phyloP scores from a whole-genome alignment of 2,797 vertebrate species.

The Ctenochaetus hawaiiensis region DNA sequence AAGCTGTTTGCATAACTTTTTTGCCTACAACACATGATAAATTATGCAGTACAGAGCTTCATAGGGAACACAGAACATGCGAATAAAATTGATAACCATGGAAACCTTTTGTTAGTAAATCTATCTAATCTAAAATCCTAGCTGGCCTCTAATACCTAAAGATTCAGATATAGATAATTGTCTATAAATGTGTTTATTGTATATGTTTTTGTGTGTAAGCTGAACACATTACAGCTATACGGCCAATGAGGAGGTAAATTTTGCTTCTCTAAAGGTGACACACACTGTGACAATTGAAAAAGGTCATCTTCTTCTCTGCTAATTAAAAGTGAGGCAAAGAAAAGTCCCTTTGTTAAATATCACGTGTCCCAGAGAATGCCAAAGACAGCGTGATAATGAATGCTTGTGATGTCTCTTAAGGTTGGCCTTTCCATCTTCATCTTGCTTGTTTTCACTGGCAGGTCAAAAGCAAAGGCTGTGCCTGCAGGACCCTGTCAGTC shows the following conservation, averaged over 20 bases:
- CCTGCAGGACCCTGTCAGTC: constrained; percentile 40
- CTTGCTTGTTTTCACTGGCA: constrained; percentile 40
- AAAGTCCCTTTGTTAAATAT: constrained; percentile 76
- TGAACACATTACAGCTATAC: constrained; percentile 4
- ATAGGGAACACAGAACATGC: not conserved
- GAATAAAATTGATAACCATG: not conserved
- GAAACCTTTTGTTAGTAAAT: not conserved
- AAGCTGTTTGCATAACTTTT: not conserved
- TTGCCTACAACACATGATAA: not conserved
- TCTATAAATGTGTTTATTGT: not conserved
- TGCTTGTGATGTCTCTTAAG: constrained; percentile 64
- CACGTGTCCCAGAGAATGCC: constrained; percentile 70
- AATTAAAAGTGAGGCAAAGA: constrained; percentile 69
- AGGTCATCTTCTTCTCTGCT: constrained; percentile 74
- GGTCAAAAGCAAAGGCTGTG: constrained; percentile 42
- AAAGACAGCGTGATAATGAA: constrained; percentile 77
- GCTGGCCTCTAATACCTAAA: not conserved
- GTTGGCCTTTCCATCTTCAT: constrained; percentile 63
- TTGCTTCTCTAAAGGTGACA: constrained; percentile 42
- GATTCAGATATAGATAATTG: not conserved
- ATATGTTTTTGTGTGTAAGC: not conserved
- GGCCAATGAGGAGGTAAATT: constrained; percentile 33
- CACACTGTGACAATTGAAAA: constrained; percentile 62
- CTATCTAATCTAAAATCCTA: not conserved
- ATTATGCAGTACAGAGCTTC: not conserved